A percentile compares a stretch with the other conserved stretches of the same genome.
Evolutionary conservation across 92 coral and sea anemone genomes (phyloP).

Genomic region (Blastomussa wellsi): DNA sequence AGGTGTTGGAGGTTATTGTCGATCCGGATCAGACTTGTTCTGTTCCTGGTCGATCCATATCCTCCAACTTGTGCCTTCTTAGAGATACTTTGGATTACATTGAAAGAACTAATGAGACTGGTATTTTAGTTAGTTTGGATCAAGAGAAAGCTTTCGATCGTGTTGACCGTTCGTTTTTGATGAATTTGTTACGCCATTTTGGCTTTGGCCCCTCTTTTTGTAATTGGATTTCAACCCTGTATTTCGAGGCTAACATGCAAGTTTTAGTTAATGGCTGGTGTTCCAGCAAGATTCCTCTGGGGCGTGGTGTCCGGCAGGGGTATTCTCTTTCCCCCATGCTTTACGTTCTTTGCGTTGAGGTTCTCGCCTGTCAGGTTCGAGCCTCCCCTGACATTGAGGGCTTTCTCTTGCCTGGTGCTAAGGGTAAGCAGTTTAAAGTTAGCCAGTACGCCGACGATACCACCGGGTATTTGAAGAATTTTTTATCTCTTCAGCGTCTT

Average conservation of each 20-base stretch:
- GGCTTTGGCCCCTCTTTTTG: neutral
- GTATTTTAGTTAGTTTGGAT: neutral
- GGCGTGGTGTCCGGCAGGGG: slow-evolving; percentile 16
- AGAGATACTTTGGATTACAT: slow-evolving; percentile 1
- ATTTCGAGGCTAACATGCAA: neutral
- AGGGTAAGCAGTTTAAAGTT: neutral
- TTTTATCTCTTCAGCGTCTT: neutral
- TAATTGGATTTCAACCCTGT: neutral
- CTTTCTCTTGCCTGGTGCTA: neutral
- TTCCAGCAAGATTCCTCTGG: neutral
- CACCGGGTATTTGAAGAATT: neutral
- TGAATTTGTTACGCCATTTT: neutral
- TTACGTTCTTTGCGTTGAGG: neutral
- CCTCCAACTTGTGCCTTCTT: neutral
- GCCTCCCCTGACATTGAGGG: slow-evolving; percentile 13
- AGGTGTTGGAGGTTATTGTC: neutral
- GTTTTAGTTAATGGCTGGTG: neutral
- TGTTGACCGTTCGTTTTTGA: too few relatives aligned
- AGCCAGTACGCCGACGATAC: neutral
- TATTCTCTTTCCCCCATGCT: neutral
- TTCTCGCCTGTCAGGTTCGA: neutral
- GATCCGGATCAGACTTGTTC: slow-evolving; percentile 7
- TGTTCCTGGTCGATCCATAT: too few relatives aligned
- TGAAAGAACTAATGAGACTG: neutral
- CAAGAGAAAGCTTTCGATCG: too few relatives aligned